Conservation (phyloP, 2,113 vertebrate species). For the human region DNA sequence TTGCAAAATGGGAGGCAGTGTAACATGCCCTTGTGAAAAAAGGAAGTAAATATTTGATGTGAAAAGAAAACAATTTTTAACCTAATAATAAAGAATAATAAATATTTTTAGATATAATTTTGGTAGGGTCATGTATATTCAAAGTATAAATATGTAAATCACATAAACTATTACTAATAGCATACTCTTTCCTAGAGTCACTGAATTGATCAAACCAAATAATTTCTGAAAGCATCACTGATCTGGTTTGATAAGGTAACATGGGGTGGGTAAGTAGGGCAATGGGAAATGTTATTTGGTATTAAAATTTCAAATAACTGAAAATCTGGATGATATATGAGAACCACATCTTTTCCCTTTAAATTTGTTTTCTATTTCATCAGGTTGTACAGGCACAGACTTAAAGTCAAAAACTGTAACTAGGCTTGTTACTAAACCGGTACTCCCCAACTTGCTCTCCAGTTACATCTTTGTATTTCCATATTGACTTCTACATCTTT, state of each 20-base stretch:
- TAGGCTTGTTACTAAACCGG: neutral
- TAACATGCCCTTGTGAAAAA: neutral
- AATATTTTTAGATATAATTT: neutral
- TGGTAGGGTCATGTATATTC: neutral
- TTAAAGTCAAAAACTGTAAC: neutral
- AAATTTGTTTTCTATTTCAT: slow-evolving; percentile 10
- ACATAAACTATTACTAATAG: neutral
- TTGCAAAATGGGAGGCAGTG: neutral
- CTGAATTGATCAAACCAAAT: neutral
- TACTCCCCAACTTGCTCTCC: neutral
- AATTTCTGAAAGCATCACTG: neutral
- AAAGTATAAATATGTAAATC: slow-evolving; percentile 29
- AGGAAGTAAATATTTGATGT: neutral
- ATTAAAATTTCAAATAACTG: neutral
- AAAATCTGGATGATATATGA: neutral
- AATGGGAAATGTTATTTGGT: neutral
- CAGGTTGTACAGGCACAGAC: neutral
- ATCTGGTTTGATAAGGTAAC: neutral
- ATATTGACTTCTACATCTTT: neutral
- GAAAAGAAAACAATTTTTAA: slow-evolving; percentile 25
- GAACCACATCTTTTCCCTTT: neutral
- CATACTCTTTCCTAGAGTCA: neutral
- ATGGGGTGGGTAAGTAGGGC: neutral
- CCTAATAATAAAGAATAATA: neutral
- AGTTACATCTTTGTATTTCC: neutral